Evolutionary conservation across 2,797 vertebrate species (phyloP).

Genomic region (Pseudopleuronectes americanus): DNA sequence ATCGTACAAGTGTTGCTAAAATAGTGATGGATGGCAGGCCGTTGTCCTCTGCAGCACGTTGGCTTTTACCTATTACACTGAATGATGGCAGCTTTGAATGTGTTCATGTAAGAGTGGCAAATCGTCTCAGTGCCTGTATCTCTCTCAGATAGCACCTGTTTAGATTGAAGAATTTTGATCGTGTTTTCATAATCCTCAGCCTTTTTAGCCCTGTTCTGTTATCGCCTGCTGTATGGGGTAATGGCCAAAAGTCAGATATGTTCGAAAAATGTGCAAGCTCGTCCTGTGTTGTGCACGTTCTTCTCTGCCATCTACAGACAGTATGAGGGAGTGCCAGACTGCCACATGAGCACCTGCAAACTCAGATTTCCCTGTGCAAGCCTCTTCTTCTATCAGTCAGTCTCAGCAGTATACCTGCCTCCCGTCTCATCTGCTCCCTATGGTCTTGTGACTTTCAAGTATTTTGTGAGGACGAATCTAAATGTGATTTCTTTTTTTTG

Average conservation of each 20-base stretch:
- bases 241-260: constrained; percentile 44
- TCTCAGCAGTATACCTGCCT: constrained; percentile 4
- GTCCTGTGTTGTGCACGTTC: constrained; percentile 53
- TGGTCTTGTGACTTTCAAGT: constrained; percentile 5
- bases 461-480: neutral
- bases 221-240: constrained; percentile 23
- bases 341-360: constrained; percentile 39
- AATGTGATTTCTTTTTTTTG: neutral
- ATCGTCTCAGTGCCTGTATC: constrained; percentile 6
- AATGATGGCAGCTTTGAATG: constrained; percentile 56
- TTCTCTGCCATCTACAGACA: constrained; percentile 80
- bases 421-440: neutral
- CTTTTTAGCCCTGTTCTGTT: constrained; percentile 29
- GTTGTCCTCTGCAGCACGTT: constrained; percentile 65
- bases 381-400: constrained; percentile 9
- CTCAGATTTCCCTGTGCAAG: constrained; percentile 21
- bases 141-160: constrained; percentile 27
- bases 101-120: constrained; percentile 31
- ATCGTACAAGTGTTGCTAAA: constrained; percentile 80
- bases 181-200: constrained; percentile 20
- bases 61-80: constrained; percentile 67
- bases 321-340: constrained; percentile 56
- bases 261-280: constrained; percentile 23
- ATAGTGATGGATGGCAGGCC: constrained; percentile 77
- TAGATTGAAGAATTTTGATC: constrained; percentile 4